These are phyloP conservation scores for Argya squamiceps DNA, from an alignment of 2,797 vertebrate genomes.

Conservation along the genomic window DNA sequence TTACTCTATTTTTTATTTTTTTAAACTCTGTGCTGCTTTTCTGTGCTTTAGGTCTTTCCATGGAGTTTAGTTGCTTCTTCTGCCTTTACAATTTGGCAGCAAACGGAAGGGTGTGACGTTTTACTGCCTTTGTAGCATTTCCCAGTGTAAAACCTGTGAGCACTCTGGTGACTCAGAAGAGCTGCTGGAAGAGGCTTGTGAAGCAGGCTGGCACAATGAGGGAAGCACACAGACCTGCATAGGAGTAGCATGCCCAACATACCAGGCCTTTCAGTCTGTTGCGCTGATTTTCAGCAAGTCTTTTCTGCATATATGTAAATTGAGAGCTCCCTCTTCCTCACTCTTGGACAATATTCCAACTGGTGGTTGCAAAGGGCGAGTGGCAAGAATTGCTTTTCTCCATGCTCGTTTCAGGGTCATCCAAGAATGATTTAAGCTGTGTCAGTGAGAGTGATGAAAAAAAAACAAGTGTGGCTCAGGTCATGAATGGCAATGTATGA, in stretches of 20 bases:
- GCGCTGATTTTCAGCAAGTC: background rate
- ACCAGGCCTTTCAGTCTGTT: background rate
- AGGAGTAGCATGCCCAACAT: background rate
- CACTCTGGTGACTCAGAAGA: background rate
- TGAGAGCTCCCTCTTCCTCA: background rate
- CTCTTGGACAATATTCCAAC: fast-evolving
- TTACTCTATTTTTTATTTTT: background rate
- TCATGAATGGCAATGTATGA: background rate
- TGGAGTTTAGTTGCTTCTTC: background rate
- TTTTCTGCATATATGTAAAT: background rate
- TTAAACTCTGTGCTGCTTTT: background rate
- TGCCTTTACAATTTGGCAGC: background rate
- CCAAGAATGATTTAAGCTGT: background rate
- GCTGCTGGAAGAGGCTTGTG: background rate
- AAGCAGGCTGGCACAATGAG: background rate
- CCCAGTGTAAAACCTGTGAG: background rate
- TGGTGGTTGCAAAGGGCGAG: background rate
- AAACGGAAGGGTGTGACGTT: background rate
- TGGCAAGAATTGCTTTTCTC: background rate
- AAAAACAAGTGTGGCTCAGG: background rate
- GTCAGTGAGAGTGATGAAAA: background rate
- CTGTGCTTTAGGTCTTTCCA: background rate
- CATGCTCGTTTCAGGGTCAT: background rate
- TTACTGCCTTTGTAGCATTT: background rate
- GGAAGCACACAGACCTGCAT: background rate